phyloP scores from a whole-genome alignment of 2,888 invertebrate genomes.

The Agrotis ipsilon region DNA sequence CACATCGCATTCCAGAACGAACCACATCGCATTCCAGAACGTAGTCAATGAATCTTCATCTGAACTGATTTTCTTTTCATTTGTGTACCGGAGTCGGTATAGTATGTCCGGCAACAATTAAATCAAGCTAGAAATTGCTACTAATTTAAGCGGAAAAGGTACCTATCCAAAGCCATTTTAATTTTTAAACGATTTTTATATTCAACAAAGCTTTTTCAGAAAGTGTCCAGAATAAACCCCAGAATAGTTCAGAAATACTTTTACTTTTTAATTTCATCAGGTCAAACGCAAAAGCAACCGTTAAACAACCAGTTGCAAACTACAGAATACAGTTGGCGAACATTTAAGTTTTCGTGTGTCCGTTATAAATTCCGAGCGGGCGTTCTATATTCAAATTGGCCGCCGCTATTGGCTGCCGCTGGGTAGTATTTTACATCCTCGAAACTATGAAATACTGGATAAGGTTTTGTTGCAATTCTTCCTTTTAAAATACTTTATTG shows the following conservation, averaged over 20 bases:
- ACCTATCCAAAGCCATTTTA: background rate
- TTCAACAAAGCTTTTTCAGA: background rate
- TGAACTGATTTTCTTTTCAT: no score
- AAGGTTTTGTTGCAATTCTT: constrained; percentile 32
- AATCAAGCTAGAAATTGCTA: no score
- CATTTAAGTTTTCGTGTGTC: constrained; percentile 86
- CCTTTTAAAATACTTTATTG: background rate
- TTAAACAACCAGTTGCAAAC: constrained; percentile 49
- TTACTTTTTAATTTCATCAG: constrained; percentile 14
- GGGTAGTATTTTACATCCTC: constrained; percentile 75
- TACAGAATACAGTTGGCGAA: constrained; percentile 66
- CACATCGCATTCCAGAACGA: no score
- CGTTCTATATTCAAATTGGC: constrained; percentile 91
- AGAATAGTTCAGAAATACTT: constrained; percentile 34
- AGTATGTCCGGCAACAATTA: no score
- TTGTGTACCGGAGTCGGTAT: no score
- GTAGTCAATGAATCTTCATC: no score
- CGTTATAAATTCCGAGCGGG: constrained; percentile 88
- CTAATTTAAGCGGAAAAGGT: background rate
- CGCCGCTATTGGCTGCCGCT: constrained; percentile 84
- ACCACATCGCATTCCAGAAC: no score
- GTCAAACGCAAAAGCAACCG: constrained; percentile 19
- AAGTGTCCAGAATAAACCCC: background rate
- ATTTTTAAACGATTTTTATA: background rate
- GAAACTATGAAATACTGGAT: constrained; percentile 65